Base-by-base conservation (phyloP, 2,797 vertebrate genomes). In the Malacoctenus gilli region DNA sequence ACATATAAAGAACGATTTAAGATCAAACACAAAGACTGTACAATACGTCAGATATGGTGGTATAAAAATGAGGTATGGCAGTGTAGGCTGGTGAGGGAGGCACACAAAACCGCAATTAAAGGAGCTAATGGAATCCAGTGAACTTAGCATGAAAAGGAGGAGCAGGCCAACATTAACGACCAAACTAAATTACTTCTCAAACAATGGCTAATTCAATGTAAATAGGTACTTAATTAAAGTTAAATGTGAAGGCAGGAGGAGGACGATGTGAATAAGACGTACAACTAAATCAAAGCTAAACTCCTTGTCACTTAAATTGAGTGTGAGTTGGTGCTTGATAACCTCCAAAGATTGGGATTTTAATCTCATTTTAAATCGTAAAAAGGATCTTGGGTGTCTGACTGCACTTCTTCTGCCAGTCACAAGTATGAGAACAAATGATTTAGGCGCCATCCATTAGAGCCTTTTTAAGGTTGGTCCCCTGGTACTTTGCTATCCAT, bases 401-500 rank as follows among this genome's bases (percentile, higher is more conserved):
- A 28, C 37, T 40, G 15, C 2, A 40, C 42, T 47, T 54, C 8
- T 64, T 47, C 14, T 19, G 9, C 52, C 40, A 38, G 52, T 65
- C 22, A 56, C n/a, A n/a, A 55, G 7, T 9, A 34, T 0, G 16
- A 53, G 15, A 23, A 36, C 5, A 0, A 37, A 36, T 49, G 46
- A 75, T 69, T 79, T 49, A 69, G 44, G 18, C 30, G 28, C 19
- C 12, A 36, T 67, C 18, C 9, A 25, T 69, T 60, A 83, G 63
- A 84, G 68, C 60, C 39, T 64, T 68, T 71, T 82, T 14, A 67
- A 68, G 32, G 49, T 39, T 49, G 51, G 25, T 72, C 72, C 75
- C 66, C 35, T 72, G 83, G 39, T 68, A 41, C 59, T 66, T 47
- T 38, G 40, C 38, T 53, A 12, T 66, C 75, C 79, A 84, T 81